A percentile compares a stretch with the other conserved stretches of the same genome.
Conservation (phyloP, 2,797 vertebrate genomes). For the Trachurus trachurus region DNA sequence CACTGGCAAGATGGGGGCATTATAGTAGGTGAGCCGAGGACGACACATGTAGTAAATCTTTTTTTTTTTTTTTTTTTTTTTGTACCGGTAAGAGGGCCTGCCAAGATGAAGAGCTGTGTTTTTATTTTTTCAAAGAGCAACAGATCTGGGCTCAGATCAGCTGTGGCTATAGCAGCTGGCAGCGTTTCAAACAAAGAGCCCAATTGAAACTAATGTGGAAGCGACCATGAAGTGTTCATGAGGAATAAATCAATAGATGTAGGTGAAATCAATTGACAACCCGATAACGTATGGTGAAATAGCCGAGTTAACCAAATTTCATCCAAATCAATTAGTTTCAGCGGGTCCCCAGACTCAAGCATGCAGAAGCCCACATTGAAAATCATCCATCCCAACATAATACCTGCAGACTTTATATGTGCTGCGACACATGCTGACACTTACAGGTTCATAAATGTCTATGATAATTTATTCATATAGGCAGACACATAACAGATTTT, state of each 20-base stretch:
- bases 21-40: slow-evolving; percentile 24
- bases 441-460: too few species aligned
- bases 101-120: neutral
- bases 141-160: slow-evolving; percentile 28
- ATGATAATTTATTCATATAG: too few species aligned
- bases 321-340: slow-evolving; percentile 4
- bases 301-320: neutral
- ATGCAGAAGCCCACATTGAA: too few species aligned
- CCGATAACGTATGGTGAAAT: neutral
- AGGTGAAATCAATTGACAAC: neutral
- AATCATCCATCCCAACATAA: too few species aligned
- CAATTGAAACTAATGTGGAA: neutral
- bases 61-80: neutral
- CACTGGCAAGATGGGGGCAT: slow-evolving; percentile 30
- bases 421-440: too few species aligned
- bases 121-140: neutral
- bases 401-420: too few species aligned
- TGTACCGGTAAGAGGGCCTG: neutral
- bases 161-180: neutral
- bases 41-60: slow-evolving; percentile 20
- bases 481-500: too few species aligned
- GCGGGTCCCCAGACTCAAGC: too few species aligned
- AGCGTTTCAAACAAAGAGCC: slow-evolving; percentile 4
- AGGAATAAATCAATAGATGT: neutral
- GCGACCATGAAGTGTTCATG: neutral